phyloP scores from a whole-genome alignment of 2,888 invertebrate species.

The Trisateles emortualis region DNA sequence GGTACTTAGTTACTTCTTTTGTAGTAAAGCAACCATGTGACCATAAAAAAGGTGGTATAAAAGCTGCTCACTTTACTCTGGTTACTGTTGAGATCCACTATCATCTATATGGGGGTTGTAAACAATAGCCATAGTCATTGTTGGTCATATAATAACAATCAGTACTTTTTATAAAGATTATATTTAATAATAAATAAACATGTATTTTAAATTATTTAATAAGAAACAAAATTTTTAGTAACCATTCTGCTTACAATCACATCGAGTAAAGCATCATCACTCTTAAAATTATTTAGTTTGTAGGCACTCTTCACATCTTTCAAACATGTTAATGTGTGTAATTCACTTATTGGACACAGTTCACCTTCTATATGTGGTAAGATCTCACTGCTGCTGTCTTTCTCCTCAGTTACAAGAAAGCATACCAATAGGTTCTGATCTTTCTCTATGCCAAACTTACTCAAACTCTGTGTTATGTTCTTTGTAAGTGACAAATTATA shows the following conservation, averaged over 20 bases:
- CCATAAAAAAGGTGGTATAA: no score
- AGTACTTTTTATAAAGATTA: no score
- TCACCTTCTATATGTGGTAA: slow-evolving; percentile 85
- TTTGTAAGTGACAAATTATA: slow-evolving; percentile 90
- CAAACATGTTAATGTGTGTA: slow-evolving; percentile 79
- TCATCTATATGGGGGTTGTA: no score
- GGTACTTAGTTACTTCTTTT: no score
- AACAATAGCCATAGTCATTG: no score
- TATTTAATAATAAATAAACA: background rate
- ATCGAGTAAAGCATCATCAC: slow-evolving; percentile 78
- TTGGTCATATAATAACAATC: no score
- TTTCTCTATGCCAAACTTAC: slow-evolving; percentile 87
- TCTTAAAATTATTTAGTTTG: slow-evolving; percentile 85
- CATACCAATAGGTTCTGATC: slow-evolving; percentile 67
- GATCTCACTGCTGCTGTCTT: slow-evolving; percentile 64
- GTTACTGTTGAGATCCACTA: no score
- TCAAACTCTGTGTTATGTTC: slow-evolving; percentile 90
- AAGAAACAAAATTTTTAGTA: slow-evolving; percentile 87
- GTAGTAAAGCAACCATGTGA: no score
- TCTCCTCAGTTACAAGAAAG: slow-evolving; percentile 58
- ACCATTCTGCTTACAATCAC: slow-evolving; percentile 89
- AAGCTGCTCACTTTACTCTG: no score
- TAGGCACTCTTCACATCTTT: slow-evolving; percentile 86
- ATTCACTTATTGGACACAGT: slow-evolving; percentile 74
- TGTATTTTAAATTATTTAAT: slow-evolving; percentile 18